Evolutionary conservation across 2,113 vertebrate species (phyloP), one percentile per base, ranked within the genome.

Genomic region (Cyprinus carpio): DNA sequence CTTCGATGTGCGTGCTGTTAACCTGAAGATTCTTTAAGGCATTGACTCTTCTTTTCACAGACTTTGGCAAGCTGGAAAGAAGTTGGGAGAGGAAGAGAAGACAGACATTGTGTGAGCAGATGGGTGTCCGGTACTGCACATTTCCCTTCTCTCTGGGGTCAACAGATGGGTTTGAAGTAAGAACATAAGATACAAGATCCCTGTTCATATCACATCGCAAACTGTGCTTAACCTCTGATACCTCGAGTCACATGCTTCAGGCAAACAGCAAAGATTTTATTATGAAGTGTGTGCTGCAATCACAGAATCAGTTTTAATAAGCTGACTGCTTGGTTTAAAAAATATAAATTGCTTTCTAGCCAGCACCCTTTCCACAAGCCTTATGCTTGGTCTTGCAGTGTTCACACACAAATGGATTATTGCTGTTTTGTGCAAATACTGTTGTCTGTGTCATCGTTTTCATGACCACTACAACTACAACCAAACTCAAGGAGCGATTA

Each of bases 1-100:
- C 96, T 90, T 97, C 96, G 91, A 96, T 96, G 87, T 96, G 95
- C 0, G 96, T 95, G 62, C 96, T 96, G 49, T 93, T 94, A 89
- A 96, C 95, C 90, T 97, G 96, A 0, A 97, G 95, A 72, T 96
- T 95, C 82, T 96, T 97, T 93, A 97, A 86, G 2, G 96, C 96
- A 81, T 96, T 95, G 77, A 96, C 93, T 93, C 96, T 94, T 89
- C 96, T 93, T 85, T 94, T 97, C 69, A 97, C 95, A 9, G 95
- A 94, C 91, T 94, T 95, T 15, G 96, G 96, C 87, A 89, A 87
- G 87, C 96, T 94, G 81, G 69, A 80, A 11, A 56, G 60, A 76
- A n/a, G 64, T 31, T 31, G 6, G 23, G 31, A 23, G 34, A n/a
- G 23, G 12, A 34, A 67, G 25, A 25, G 40, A 46, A 43, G 25